phyloP scores from a whole-genome alignment of 2,888 invertebrate species.

The Dolomedes plantarius region DNA sequence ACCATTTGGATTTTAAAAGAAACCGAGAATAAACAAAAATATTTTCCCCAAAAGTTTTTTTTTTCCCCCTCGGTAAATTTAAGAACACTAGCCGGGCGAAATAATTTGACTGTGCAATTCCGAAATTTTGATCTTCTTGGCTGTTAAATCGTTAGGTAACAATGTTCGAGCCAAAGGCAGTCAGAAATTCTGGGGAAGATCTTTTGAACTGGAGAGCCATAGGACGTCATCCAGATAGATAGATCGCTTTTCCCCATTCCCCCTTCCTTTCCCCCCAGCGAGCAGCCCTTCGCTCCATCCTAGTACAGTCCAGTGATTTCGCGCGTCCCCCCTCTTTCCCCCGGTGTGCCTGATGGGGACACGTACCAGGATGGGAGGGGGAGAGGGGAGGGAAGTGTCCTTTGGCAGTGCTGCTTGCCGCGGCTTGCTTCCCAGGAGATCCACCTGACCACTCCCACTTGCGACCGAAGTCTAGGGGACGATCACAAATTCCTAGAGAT shows the following conservation, averaged over 20 bases:
- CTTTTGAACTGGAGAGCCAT: constrained; percentile 7
- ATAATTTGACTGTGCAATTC: too few relatives aligned
- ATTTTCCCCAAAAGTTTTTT: too few relatives aligned
- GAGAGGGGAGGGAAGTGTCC: constrained; percentile 27
- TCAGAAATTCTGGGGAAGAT: constrained; percentile 18
- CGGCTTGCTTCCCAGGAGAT: constrained; percentile 33
- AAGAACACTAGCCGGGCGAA: too few relatives aligned
- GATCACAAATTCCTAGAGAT: constrained; percentile 33
- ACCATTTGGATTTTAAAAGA: too few relatives aligned
- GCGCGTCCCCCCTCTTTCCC: background rate
- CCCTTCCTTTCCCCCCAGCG: background rate
- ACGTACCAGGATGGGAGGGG: constrained; percentile 17
- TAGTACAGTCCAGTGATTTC: constrained; percentile 39
- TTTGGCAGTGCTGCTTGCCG: constrained; percentile 10
- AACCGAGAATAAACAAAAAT: too few relatives aligned
- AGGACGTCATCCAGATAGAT: constrained; percentile 54
- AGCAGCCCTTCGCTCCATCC: constrained; percentile 1
- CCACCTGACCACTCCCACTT: constrained; percentile 56
- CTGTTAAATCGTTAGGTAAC: background rate
- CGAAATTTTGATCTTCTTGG: background rate
- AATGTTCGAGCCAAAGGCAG: constrained; percentile 12
- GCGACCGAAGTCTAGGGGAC: constrained; percentile 10
- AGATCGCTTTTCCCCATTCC: constrained; percentile 38
- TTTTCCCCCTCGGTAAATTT: too few relatives aligned
- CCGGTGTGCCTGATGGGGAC: constrained; percentile 32